Conservation (phyloP, 2,113 vertebrate genomes). For the Laticauda colubrina region DNA sequence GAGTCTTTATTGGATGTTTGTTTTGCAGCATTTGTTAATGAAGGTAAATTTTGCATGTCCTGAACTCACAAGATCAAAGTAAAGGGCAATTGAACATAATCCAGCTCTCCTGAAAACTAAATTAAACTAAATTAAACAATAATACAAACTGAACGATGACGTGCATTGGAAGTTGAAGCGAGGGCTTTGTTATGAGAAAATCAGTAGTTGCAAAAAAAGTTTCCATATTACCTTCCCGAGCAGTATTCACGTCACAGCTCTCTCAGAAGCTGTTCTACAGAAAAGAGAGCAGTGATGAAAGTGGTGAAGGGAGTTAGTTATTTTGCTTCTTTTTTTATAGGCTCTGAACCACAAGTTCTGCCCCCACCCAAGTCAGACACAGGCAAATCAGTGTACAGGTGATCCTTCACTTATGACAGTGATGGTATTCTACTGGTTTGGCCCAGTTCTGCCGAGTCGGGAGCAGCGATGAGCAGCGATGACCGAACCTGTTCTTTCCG, state of each 20-base stretch:
- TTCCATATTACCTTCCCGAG: neutral
- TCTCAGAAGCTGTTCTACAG: neutral
- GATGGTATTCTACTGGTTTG: too few species aligned
- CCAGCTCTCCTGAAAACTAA: neutral
- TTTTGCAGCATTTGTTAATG: neutral
- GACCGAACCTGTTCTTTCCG: too few species aligned
- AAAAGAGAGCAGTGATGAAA: neutral
- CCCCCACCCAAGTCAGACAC: too few species aligned
- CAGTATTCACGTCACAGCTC: too few species aligned
- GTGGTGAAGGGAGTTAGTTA: too few species aligned
- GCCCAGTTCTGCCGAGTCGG: too few species aligned
- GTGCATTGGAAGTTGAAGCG: neutral
- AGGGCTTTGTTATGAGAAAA: neutral
- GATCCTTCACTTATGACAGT: too few species aligned
- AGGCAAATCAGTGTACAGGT: neutral
- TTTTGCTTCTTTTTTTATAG: neutral
- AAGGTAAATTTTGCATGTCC: neutral
- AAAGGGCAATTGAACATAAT: neutral
- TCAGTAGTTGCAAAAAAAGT: neutral
- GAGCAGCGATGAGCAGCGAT: too few species aligned
- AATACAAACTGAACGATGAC: neutral
- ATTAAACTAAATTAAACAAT: neutral
- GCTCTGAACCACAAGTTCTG: neutral
- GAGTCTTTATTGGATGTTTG: neutral
- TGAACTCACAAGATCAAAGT: conserved; percentile 13